Conservation (phyloP, 2,113 vertebrate species). For the Anseranas semipalmata region DNA sequence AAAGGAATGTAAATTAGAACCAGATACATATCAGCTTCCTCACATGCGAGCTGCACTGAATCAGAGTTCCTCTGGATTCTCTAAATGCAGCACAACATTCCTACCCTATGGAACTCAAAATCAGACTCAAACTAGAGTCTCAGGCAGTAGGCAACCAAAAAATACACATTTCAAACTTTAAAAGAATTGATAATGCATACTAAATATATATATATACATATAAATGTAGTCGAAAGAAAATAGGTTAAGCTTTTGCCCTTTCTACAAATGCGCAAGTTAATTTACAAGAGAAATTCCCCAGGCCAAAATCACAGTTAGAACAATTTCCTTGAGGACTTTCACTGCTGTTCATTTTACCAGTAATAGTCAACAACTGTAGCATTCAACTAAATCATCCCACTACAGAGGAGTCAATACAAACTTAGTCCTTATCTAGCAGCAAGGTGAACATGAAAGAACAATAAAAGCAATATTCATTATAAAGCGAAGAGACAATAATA, state of each 20-base stretch:
- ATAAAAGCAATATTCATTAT: background rate
- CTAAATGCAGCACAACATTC: background rate
- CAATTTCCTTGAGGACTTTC: background rate
- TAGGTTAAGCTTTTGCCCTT: background rate
- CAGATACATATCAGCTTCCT: conserved; percentile 27
- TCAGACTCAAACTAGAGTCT: background rate
- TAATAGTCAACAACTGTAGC: background rate
- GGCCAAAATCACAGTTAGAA: background rate
- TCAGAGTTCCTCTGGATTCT: background rate
- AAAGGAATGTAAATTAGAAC: conserved; percentile 53
- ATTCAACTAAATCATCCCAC: background rate
- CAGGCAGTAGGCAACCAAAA: background rate
- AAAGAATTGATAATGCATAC: background rate
- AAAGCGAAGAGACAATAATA: background rate
- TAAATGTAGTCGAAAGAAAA: background rate
- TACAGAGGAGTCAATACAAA: background rate
- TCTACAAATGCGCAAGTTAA: background rate
- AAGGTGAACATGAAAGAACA: background rate
- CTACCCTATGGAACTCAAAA: background rate
- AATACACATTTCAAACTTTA: background rate
- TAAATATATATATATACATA: background rate
- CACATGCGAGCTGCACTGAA: background rate
- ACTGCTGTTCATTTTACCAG: background rate
- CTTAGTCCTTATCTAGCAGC: background rate
- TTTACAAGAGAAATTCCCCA: background rate